phyloP scores from a whole-genome alignment of 2,797 vertebrate species.

The Alosa sapidissima region DNA sequence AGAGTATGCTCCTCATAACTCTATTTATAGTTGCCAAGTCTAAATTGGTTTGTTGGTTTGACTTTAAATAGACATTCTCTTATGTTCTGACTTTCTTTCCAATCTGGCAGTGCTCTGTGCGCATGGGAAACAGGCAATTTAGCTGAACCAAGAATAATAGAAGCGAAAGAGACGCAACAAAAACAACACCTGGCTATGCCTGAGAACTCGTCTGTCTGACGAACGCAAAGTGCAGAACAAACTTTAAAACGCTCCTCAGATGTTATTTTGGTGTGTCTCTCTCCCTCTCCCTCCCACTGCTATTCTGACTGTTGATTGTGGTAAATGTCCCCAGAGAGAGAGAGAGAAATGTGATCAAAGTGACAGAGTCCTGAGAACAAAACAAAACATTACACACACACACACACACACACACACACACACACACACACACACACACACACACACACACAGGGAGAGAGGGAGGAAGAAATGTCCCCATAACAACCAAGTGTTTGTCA shows the following conservation, averaged over 20 bases:
- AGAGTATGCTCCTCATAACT: conserved; percentile 60
- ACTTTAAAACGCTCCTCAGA: conserved; percentile 38
- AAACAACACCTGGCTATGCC: conserved; percentile 35
- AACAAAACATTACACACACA: background rate
- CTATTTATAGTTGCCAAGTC: conserved; percentile 67
- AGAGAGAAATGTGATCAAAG: conserved; percentile 44
- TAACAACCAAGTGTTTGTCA: conserved; percentile 71
- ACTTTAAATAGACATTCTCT: conserved; percentile 46
- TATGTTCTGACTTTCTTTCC: background rate
- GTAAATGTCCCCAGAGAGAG: conserved; percentile 43
- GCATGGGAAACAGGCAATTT: conserved; percentile 25
- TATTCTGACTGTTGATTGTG: conserved; percentile 41
- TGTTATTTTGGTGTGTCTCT: conserved; percentile 38
- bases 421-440: too few species aligned
- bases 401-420: too few species aligned
- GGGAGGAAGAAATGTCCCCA: conserved; percentile 34
- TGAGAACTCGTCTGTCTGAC: background rate
- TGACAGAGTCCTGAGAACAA: conserved; percentile 27
- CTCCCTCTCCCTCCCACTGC: conserved; percentile 17
- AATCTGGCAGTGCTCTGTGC: conserved; percentile 18
- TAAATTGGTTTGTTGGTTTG: conserved; percentile 55
- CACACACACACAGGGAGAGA: background rate
- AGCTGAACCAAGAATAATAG: conserved; percentile 10
- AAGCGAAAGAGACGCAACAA: conserved; percentile 37
- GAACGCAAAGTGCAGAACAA: conserved; percentile 17